Evolutionary conservation across 2,113 vertebrate species (phyloP), one percentile per base, ranked within the genome.

Genomic region (Pelusios castaneus): DNA sequence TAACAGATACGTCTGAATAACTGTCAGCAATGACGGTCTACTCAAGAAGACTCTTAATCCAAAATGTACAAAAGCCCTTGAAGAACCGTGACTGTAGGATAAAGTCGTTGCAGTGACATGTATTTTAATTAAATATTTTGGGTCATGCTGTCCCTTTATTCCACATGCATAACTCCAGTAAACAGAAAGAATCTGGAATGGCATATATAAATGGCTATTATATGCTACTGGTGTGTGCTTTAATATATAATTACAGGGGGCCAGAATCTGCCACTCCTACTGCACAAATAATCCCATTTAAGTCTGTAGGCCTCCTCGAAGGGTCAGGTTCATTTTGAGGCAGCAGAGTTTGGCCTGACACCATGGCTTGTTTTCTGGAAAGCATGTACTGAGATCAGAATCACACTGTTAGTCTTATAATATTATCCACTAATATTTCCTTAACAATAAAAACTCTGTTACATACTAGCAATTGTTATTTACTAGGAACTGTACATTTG

Each of bases 81-180:
- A 79, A 91, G 31, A 86, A 29, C 2, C n/a, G 3, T 82, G 47
- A 89, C 63, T 73, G 5, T 78, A 54, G 55, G 86, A 1, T 13
- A n/a, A 56, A 80, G 29, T 56, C 75, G 87, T 91, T 84, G 10
- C 8, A 70, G 29, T 47, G 54, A 9, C 49, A n/a, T 63, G 5
- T 82, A 12, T 94, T 97, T 89, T 82, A n/a, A 12, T 75, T 24
- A 60, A 3, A 22, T 70, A 70, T 70, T 67, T 67, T 80, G 52
- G 34, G 14, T 84, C 14, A 5, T 55, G 49, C 43, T 21, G 34
- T 85, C 52, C 34, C 11, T 9, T 91, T 10, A 90, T 52, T 90
- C 92, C 45, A 73, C 2, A 2, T 51, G 34, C 0, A 0, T 82
- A 67, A 76, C 83, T 91, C 84, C 76, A 84, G 10, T 82, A 90